Percentiles rank a stretch among this genome's conserved stretches.
Conservation (phyloP, 2,113 vertebrate species). For the Gnathonemus longibarbis region DNA sequence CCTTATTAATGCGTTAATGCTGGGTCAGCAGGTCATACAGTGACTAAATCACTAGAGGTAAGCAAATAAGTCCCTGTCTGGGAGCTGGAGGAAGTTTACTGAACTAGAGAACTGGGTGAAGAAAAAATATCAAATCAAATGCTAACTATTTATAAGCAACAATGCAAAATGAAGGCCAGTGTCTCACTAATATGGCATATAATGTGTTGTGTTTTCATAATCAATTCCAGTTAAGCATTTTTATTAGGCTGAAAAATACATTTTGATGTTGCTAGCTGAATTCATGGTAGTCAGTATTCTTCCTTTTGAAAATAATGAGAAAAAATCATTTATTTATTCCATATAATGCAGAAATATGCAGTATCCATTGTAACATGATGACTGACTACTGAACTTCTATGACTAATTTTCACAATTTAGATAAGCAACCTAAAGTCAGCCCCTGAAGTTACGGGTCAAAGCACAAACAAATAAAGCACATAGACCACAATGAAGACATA, state of each 20-base stretch:
- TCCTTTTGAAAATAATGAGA: neutral
- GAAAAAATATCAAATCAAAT: neutral
- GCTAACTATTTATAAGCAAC: neutral
- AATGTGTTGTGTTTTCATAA: neutral
- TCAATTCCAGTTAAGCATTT: neutral
- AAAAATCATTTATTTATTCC: neutral
- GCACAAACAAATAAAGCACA: neutral
- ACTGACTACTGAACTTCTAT: neutral
- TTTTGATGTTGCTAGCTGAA: neutral
- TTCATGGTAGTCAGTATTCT: neutral
- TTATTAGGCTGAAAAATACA: neutral
- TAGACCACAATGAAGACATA: neutral
- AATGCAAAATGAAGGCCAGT: neutral
- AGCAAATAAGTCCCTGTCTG: neutral
- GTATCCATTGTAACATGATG: neutral
- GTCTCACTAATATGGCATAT: neutral
- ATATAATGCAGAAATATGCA: neutral
- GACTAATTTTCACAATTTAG: neutral
- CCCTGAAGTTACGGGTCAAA: neutral
- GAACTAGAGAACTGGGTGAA: neutral
- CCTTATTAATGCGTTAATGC: neutral
- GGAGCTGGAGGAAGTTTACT: neutral
- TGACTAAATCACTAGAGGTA: neutral
- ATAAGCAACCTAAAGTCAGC: neutral
- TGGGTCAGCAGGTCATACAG: neutral